Evolutionary conservation across 1,140 invertebrate species (phyloP), one percentile per base, ranked within the genome.

Genomic region (Pseudomyrmex flavicornis): DNA sequence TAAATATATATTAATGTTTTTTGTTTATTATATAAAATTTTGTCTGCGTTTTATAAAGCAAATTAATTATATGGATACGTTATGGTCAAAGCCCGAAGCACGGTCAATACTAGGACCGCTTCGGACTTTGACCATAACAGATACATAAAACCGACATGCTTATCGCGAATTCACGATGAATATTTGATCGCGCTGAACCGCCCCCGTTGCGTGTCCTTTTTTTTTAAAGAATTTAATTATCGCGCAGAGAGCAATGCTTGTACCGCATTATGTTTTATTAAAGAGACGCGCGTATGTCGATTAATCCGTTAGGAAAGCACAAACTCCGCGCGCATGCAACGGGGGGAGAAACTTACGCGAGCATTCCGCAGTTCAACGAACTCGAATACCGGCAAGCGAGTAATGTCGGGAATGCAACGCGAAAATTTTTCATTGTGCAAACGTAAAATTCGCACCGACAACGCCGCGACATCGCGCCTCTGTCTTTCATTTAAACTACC

Each of bases 361-460:
- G 56, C 77, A 74, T 82, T 82, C 58, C 79, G 17, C 15, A 83
- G 80, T 86, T 84, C 82, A 84, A 83, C 68, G 62, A 86, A 86
- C 82, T 84, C 68, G 44, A 79, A 84, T 84, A 65, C 74, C 82
- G 50, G 63, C 59, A 17, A 20, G 13, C 48, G 54, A 70, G 56
- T 70, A 84, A 84, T 70, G 65, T 61, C 82, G 80, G 54, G 75
- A 84, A 84, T 84, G 82, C 13, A 10, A 63, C 15, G 76, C 26
- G 35, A 61, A 84, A 79, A 84, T 80, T 84, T 84, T 58, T 84
- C 70, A 69, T 4, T n/a, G 48, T 20, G 7, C 54, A 56, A 59
- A 70, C 20, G 20, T 56, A 79, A 79, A 70, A 69, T 79, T 77
- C 54, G 13, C 26, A 79, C 52, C 20, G 65, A 48, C 15, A 56